A percentile compares a stretch with the other conserved stretches of the same genome.
phyloP scores from a whole-genome alignment of 2,113 vertebrate species.

The Aythya baeri region DNA sequence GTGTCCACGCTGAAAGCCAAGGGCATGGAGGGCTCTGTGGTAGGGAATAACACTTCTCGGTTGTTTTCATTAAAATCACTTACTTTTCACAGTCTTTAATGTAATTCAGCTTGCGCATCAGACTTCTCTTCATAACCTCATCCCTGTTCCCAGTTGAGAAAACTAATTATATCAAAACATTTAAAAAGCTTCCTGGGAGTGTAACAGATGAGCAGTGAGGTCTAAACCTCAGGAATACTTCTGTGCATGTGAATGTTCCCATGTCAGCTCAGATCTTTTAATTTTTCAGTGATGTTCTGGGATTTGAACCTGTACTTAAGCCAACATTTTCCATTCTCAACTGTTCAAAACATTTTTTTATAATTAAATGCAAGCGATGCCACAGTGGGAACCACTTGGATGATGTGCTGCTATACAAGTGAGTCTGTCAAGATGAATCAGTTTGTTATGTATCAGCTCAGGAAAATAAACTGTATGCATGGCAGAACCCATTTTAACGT shows the following conservation, averaged over 20 bases:
- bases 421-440: slow-evolving; percentile 28
- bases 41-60: background rate
- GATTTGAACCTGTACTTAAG: background rate
- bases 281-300: background rate
- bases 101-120: background rate
- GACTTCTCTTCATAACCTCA: background rate
- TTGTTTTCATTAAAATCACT: slow-evolving; percentile 7
- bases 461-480: background rate
- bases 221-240: slow-evolving; percentile 26
- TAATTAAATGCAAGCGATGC: slow-evolving; percentile 25
- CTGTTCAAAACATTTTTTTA: background rate
- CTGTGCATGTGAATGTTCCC: background rate
- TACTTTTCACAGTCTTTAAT: background rate
- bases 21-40: background rate
- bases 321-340: slow-evolving; percentile 15
- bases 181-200: background rate
- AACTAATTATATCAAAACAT: slow-evolving; percentile 16
- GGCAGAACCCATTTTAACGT: background rate
- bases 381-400: slow-evolving; percentile 22
- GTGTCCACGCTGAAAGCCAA: background rate
- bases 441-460: background rate
- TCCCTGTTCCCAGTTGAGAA: background rate
- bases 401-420: background rate
- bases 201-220: slow-evolving; percentile 1
- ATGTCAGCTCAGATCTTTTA: background rate